These are phyloP conservation scores for Diorhabda elongata DNA, from an alignment of 1,140 invertebrate species.

Conservation along the genomic window DNA sequence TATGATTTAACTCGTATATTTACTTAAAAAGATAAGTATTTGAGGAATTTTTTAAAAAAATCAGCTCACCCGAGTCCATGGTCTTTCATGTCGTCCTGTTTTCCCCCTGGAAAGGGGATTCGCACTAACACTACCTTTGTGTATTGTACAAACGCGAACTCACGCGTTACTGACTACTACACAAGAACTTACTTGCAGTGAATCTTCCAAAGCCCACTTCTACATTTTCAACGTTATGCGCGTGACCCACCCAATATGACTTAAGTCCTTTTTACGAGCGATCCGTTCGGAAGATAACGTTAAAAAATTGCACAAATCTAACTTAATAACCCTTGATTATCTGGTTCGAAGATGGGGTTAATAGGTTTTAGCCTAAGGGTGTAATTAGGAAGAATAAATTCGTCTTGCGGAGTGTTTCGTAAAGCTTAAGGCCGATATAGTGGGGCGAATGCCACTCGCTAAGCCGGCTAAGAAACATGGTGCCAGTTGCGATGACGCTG, in stretches of 20 bases:
- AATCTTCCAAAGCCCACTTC: constrained; percentile 35
- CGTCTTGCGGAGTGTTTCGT: constrained; percentile 11
- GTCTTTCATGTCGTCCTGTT: constrained; percentile 42
- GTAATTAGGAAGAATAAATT: constrained; percentile 20
- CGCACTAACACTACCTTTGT: constrained; percentile 36
- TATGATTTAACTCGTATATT: too few relatives aligned
- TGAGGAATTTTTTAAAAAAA: neutral
- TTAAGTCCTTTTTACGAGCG: constrained; percentile 21
- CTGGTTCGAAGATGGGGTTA: constrained; percentile 8
- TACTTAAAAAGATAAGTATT: too few relatives aligned
- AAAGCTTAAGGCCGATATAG: constrained; percentile 30
- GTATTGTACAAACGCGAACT: constrained; percentile 41
- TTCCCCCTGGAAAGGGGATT: constrained; percentile 32
- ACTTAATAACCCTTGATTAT: constrained; percentile 2
- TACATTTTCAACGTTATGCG: constrained; percentile 32
- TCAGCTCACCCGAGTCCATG: constrained; percentile 42
- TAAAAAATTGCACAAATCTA: constrained; percentile 20
- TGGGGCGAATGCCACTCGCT: constrained; percentile 35
- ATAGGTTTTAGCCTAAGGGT: constrained; percentile 9
- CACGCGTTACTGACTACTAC: constrained; percentile 44
- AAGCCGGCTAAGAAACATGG: constrained; percentile 40
- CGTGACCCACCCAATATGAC: constrained; percentile 25
- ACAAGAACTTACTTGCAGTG: constrained; percentile 36
- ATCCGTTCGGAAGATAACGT: constrained; percentile 15
- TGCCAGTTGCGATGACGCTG: constrained; percentile 47